Evolutionary conservation across 2,113 vertebrate genomes (phyloP), one percentile per base, ranked within the genome.

Genomic region (Prunella himalayana): DNA sequence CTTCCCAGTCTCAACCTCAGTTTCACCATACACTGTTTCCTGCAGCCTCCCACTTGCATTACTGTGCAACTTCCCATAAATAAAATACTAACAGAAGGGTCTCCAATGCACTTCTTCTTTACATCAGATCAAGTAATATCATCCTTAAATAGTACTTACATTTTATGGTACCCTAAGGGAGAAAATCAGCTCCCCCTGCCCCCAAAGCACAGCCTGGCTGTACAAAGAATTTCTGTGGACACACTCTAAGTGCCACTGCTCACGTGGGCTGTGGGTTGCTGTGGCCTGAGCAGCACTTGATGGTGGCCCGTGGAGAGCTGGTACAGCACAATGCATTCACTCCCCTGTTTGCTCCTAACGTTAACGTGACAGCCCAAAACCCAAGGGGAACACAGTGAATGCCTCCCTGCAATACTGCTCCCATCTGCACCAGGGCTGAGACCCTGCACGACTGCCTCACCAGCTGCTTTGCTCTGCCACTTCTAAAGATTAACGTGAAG

Each of bases 291-390:
- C 60, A 51, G 60, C 61, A 16, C 30, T 42, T 1, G 18, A 13
- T 6, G 47, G 54, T 17, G 70, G 84, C 39, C 49, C 10, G 0
- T 5, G 61, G 30, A 69, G 83, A 90, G 63, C 19, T 9, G 10
- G 9, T 4, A 20, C 0, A 4, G 21, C 0, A 0, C 87, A 59
- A 39, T 0, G 0, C 9, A 0, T 31, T 47, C 70, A 3, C 78
- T 61, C 50, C 47, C n/a, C 57, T 31, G 1, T 37, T 81, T 60
- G 41, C 35, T 41, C 50, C 7, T 11, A 25, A 35, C 2, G 3
- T n/a, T 28, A 54, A 69, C 2, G 7, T 4, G 73, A 72, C 50
- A 54, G 35, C 57, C 65, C 47, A 23, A 42, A 80, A 37, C 39
- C 15, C 9, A 47, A 61, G 47, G 2, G 35, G 7, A 77, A 37